Conservation (phyloP, 1,140 invertebrate species). For the Hypsibius dujardini region DNA sequence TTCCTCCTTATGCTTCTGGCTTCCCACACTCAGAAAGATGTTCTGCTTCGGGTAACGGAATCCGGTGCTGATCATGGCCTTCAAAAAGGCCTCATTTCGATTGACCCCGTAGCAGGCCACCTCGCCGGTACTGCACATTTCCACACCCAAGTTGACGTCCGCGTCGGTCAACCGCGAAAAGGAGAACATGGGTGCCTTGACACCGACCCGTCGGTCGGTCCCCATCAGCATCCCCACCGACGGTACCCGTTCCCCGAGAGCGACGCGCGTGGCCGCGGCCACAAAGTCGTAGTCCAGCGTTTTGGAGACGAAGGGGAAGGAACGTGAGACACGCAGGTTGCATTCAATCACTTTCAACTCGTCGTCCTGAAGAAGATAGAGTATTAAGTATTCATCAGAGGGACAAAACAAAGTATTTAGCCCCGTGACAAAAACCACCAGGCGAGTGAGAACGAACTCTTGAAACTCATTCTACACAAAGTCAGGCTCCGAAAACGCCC, state of each 20-base stretch:
- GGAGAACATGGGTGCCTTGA: slow-evolving; percentile 72
- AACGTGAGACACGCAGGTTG: slow-evolving; percentile 88
- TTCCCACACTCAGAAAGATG: slow-evolving; percentile 8
- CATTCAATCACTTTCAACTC: slow-evolving; percentile 97
- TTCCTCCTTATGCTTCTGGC: slow-evolving; percentile 35
- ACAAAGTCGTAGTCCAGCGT: slow-evolving; percentile 93
- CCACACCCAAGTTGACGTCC: slow-evolving; percentile 90
- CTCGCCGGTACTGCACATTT: slow-evolving; percentile 99
- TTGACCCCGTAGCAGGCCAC: slow-evolving; percentile 99
- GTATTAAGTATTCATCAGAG: no score
- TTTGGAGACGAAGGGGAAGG: slow-evolving; percentile 98
- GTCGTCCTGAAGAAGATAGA: slow-evolving; percentile 49
- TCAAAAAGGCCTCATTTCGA: slow-evolving; percentile 89
- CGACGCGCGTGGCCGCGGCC: slow-evolving; percentile 77
- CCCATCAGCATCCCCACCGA: slow-evolving; percentile 64
- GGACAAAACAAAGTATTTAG: no score
- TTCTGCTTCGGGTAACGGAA: slow-evolving; percentile 84
- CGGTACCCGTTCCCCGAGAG: slow-evolving; percentile 65
- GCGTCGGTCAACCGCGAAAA: slow-evolving; percentile 82
- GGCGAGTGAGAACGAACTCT: no score
- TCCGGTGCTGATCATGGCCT: slow-evolving; percentile 85
- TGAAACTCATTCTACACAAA: no score
- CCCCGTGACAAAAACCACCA: no score
- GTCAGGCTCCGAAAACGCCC: no score
- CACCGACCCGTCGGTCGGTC: slow-evolving; percentile 40